Conservation (phyloP, 2,113 vertebrate species). For the Aphyosemion australe region DNA sequence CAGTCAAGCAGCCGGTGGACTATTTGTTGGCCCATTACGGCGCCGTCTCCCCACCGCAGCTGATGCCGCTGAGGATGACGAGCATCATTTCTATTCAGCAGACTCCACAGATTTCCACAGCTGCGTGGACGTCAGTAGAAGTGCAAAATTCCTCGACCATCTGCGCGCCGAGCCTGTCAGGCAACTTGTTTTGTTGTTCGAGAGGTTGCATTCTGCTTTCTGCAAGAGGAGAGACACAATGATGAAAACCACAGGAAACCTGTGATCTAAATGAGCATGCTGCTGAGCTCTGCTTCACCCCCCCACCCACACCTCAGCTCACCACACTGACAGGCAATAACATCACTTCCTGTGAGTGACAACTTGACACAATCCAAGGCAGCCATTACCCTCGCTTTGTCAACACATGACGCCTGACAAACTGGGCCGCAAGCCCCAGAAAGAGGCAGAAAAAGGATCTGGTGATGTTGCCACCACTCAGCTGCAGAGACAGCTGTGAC, state of each 20-base stretch:
- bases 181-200: slow-evolving; percentile 11
- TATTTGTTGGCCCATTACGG: slow-evolving; percentile 10
- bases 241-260: slow-evolving; percentile 69
- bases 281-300: slow-evolving; percentile 16
- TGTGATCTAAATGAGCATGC: slow-evolving; percentile 19
- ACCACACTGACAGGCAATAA: slow-evolving; percentile 33
- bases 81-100: slow-evolving; percentile 40
- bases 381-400: slow-evolving; percentile 33
- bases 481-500: background rate
- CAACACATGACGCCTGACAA: slow-evolving; percentile 27
- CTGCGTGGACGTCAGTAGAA: slow-evolving; percentile 20
- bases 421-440: slow-evolving; percentile 10
- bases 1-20: slow-evolving; percentile 15
- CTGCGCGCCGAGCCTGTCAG: slow-evolving; percentile 1
- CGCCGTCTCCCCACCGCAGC: slow-evolving; percentile 38
- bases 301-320: slow-evolving; percentile 13
- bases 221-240: slow-evolving; percentile 34
- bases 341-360: slow-evolving; percentile 66
- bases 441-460: slow-evolving; percentile 27
- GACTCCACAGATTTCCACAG: slow-evolving; percentile 20
- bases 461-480: slow-evolving; percentile 22
- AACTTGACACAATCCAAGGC: slow-evolving; percentile 27
- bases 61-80: slow-evolving; percentile 40
- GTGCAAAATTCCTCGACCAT: slow-evolving; percentile 15
- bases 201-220: slow-evolving; percentile 27